These are phyloP conservation scores for Stegostoma tigrinum DNA, from an alignment of 2,113 vertebrate species.

Conservation along the genomic window DNA sequence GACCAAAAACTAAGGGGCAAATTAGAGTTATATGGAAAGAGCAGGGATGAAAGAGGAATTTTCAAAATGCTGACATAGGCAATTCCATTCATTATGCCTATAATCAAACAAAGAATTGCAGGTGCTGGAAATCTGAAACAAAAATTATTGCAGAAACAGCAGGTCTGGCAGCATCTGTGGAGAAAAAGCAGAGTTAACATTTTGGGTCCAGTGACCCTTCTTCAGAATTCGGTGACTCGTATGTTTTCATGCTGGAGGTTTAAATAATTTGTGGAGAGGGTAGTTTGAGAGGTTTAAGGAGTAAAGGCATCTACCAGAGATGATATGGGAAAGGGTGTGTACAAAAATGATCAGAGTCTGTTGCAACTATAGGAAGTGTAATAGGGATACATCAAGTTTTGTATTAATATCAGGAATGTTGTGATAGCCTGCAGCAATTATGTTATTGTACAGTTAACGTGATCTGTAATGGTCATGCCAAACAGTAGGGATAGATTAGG, in stretches of 20 bases:
- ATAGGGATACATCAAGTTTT: neutral
- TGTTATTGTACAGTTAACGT: neutral
- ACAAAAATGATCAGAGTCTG: neutral
- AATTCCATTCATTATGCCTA: too few relatives aligned
- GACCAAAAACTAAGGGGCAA: neutral
- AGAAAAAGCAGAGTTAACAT: too few relatives aligned
- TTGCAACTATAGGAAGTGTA: too few relatives aligned
- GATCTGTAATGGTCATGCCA: neutral
- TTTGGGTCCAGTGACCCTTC: too few relatives aligned
- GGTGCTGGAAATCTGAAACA: too few relatives aligned
- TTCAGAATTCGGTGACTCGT: too few relatives aligned
- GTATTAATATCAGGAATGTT: neutral
- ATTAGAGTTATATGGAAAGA: neutral
- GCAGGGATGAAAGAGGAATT: neutral
- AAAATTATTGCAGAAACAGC: too few relatives aligned
- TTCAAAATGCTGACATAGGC: neutral
- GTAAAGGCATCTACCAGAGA: neutral
- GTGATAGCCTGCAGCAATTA: neutral
- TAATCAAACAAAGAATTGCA: too few relatives aligned
- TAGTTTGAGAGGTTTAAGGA: neutral
- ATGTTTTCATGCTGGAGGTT: neutral
- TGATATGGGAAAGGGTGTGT: neutral
- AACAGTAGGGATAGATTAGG: neutral
- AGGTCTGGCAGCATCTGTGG: too few relatives aligned
- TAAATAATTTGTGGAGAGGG: neutral